phyloP scores from a whole-genome alignment of 2,113 vertebrate genomes.

The Gallinago jamesoni region DNA sequence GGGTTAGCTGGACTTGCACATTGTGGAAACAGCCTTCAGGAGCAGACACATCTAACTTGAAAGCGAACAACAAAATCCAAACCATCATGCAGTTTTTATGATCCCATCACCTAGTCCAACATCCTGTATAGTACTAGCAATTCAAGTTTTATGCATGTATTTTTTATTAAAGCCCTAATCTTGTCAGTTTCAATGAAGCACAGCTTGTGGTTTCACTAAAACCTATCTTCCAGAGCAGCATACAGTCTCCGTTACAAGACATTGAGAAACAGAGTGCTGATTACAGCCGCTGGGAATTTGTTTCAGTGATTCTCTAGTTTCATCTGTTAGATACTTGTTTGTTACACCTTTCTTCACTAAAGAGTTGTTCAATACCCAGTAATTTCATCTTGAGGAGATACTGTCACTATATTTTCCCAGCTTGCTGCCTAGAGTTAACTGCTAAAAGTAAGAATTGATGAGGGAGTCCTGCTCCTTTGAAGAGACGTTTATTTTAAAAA shows the following conservation, averaged over 20 bases:
- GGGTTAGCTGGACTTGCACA: neutral
- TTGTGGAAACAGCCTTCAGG: neutral
- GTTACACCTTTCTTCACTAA: neutral
- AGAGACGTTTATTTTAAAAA: neutral
- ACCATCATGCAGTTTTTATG: neutral
- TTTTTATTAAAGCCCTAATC: neutral
- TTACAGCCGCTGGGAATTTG: neutral
- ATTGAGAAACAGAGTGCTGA: neutral
- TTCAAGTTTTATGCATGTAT: neutral
- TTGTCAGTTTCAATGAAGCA: neutral
- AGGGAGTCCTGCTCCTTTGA: neutral
- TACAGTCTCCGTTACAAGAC: neutral
- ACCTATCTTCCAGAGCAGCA: neutral
- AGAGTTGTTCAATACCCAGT: neutral
- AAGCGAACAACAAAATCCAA: neutral
- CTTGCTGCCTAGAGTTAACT: neutral
- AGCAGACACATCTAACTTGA: neutral
- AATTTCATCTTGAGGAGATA: neutral
- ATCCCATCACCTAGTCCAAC: neutral
- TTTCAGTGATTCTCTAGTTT: neutral
- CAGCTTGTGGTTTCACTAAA: neutral
- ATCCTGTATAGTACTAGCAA: neutral
- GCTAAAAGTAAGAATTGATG: neutral
- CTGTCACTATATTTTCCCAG: neutral
- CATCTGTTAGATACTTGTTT: neutral